Evolutionary conservation across 2,113 vertebrate genomes (phyloP), one percentile per base, ranked within the genome.

Genomic region (Pseudolaguvia tuberculata): DNA sequence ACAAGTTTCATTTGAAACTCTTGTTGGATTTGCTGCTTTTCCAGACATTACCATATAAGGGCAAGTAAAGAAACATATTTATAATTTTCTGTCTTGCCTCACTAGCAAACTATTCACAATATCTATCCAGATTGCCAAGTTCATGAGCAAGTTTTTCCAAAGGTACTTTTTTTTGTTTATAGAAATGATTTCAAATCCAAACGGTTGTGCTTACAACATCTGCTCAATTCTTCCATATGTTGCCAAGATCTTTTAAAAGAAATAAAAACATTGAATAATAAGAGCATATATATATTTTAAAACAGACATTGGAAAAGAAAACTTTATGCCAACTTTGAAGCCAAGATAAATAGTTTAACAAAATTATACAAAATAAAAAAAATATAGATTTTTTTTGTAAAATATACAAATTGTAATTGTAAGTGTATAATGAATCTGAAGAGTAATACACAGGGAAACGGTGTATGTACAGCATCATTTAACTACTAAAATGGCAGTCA

Each of bases 231-330:
- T 81, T 69, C 29, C 62, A 29, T 57, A 63, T 65, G 42, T 66
- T 78, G 77, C 63, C 67, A 70, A 75, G 66, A 70, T 29, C 23
- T 35, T 58, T 25, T 78, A 56, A 56, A 39, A 67, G 70, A 76
- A 83, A 72, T 78, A 57, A 81, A 84, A 82, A 76, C 85, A 70
- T 78, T 48, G 70, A 77, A 63, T 81, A 59, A 50, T 53, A 52
- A 11, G 70, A 52, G 73, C 3, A 35, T 35, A 35, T 35, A 35
- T 35, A 35, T 35, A 35, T 35, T 35, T n/a, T n/a, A n/a, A n/a
- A n/a, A n/a, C n/a, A n/a, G n/a, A n/a, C n/a, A n/a, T n/a, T n/a
- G n/a, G n/a, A n/a, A n/a, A n/a, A n/a, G n/a, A n/a, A n/a, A n/a
- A n/a, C n/a, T n/a, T n/a, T n/a, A n/a, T n/a, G n/a, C n/a, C n/a